Conservation (phyloP, 1,140 invertebrate genomes). For the Drosophila pectinifera region DNA sequence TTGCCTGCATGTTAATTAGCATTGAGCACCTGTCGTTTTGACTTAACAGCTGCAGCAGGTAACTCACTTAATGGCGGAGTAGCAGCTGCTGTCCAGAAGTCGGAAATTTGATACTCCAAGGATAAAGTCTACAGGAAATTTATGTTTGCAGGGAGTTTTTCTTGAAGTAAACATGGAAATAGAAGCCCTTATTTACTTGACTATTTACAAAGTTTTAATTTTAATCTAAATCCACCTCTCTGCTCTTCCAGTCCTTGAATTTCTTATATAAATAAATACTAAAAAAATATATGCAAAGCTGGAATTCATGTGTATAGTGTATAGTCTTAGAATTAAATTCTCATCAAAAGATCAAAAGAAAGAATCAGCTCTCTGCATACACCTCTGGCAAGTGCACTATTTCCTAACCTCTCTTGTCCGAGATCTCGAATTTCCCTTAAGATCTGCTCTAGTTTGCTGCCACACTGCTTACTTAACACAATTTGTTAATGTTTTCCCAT, state of each 20-base stretch:
- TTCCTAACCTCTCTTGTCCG: neutral
- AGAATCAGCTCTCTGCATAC: neutral
- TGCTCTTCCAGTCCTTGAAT: too few species aligned
- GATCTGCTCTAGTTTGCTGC: neutral
- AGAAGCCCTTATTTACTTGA: too few species aligned
- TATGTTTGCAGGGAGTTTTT: neutral
- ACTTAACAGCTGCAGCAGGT: constrained; percentile 2
- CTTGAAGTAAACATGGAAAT: too few species aligned
- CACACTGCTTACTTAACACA: constrained; percentile 4
- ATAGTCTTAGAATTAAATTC: too few species aligned
- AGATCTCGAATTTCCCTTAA: neutral
- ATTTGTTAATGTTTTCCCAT: constrained; percentile 11
- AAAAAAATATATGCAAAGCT: too few species aligned
- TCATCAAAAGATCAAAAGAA: too few species aligned
- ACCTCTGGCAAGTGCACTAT: neutral
- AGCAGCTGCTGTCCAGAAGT: neutral
- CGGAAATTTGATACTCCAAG: neutral
- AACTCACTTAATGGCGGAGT: neutral
- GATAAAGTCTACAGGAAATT: neutral
- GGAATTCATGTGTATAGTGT: too few species aligned
- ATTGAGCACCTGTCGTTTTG: neutral
- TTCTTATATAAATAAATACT: neutral
- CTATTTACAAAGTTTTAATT: too few species aligned
- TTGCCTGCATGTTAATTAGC: neutral
- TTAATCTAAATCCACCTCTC: too few species aligned